phyloP scores from a whole-genome alignment of 2,797 vertebrate species.

The Enteromius paludinosus region DNA sequence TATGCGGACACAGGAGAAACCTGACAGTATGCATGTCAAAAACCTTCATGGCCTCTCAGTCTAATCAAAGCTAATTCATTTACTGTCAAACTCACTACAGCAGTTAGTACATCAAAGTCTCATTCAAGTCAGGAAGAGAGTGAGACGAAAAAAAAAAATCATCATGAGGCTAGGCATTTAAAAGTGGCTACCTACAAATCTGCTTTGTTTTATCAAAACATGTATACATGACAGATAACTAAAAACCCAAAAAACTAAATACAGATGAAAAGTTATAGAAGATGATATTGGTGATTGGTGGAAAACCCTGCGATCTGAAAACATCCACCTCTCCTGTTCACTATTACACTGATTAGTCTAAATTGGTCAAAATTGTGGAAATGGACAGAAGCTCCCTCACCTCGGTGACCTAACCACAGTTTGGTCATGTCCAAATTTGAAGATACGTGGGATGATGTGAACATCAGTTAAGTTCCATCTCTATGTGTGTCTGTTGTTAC shows the following conservation, averaged over 20 bases:
- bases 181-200: background rate
- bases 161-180: background rate
- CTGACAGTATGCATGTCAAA: background rate
- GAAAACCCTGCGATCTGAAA: background rate
- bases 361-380: background rate
- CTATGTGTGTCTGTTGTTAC: background rate
- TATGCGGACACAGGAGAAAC: background rate
- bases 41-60: slow-evolving; percentile 10
- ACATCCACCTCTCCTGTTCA: background rate
- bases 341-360: background rate
- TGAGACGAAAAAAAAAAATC: background rate
- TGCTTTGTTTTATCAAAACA: background rate
- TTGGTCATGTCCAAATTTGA: background rate
- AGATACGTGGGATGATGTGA: background rate
- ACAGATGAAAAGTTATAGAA: background rate
- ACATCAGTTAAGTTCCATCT: background rate
- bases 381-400: background rate
- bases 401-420: background rate
- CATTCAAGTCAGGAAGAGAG: background rate
- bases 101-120: slow-evolving; percentile 2
- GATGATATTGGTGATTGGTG: background rate
- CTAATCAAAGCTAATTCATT: slow-evolving; percentile 32
- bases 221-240: background rate
- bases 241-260: too few species aligned
- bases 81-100: slow-evolving; percentile 34